Evolutionary conservation across 2,888 invertebrate genomes (phyloP), one percentile per base, ranked within the genome.

Genomic region (Gnatocerus cornutus): DNA sequence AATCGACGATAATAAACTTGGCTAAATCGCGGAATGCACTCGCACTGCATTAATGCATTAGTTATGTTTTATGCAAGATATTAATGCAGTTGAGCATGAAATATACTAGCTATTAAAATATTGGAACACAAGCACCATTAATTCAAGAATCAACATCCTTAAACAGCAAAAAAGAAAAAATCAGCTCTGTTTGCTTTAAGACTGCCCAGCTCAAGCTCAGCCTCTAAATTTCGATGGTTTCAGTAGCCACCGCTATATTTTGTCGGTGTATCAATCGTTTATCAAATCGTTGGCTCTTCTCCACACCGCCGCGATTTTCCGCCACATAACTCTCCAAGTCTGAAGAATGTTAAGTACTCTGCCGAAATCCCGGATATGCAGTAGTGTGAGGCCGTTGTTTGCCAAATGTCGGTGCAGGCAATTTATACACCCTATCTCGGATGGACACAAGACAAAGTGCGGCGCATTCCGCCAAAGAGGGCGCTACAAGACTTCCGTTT

Each of bases 1-100:
- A 78, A 80, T 79, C 80, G 78, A 67, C 62, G 72, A 74, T 76
- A 79, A 80, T 80, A 80, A 79, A 80, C 76, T 74, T 73, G 71
- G 65, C 68, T 72, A 69, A 73, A 73, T 77, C 71, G 46, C 48
- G 50, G 27, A 43, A 64, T 68, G 72, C 73, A 73, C 71, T 68
- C 67, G 48, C 61, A 64, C 68, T 72, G 71, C 74, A 73, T 75
- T 76, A 76, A 63, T 74, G 73, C 62, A 68, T 71, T 68, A 21
- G 21, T 14, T 21, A 10, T 50, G 48, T 16, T 14, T 16, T 46
- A 14, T 16, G 14, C 46, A 50, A 48, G 21, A 45, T 30, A 45
- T 56, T 65, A 65, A 65, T 55, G 46, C n/a, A 65, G 43, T 56
- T 29, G 41, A 12, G 64, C 13, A 6, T 37, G 39, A 45, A 45